These are phyloP conservation scores for Arge pagana DNA, from an alignment of 2,888 invertebrate genomes.

Conservation along the genomic window DNA sequence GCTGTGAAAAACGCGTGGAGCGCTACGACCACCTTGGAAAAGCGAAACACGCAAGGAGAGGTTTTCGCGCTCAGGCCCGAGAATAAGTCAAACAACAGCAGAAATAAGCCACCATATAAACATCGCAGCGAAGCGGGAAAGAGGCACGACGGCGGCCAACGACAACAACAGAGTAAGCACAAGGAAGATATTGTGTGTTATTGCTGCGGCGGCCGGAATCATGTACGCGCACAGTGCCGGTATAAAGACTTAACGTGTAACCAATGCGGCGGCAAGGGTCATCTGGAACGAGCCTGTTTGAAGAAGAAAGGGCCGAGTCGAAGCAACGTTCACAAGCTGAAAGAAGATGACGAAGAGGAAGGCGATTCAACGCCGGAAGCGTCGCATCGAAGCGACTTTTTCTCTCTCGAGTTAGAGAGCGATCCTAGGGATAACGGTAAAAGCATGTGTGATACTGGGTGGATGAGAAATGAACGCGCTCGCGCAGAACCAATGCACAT, in stretches of 20 bases:
- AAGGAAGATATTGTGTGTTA: neutral
- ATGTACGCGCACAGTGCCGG: neutral
- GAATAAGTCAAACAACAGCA: too few relatives aligned
- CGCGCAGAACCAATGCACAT: constrained; percentile 4
- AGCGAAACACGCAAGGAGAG: neutral
- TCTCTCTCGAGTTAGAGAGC: neutral
- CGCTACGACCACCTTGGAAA: neutral
- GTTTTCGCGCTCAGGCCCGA: neutral
- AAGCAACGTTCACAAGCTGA: constrained; percentile 8
- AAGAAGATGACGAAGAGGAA: constrained; percentile 4
- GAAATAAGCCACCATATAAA: too few relatives aligned
- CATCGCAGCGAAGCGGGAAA: neutral
- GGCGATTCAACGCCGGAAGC: neutral
- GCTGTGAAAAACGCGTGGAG: neutral
- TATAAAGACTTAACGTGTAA: neutral
- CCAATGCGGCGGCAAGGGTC: neutral
- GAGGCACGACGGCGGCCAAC: neutral
- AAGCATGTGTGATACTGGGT: neutral
- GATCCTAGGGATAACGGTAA: constrained; percentile 8
- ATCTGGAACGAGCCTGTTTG: neutral
- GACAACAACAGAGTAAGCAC: neutral
- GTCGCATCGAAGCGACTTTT: constrained; percentile 1
- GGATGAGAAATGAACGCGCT: neutral
- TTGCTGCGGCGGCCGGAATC: neutral
- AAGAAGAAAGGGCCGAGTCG: neutral